Percentiles rank a stretch among this genome's conserved stretches.
Evolutionary conservation across 2,797 vertebrate genomes (phyloP).

Genomic region (Sitta carolinensis): DNA sequence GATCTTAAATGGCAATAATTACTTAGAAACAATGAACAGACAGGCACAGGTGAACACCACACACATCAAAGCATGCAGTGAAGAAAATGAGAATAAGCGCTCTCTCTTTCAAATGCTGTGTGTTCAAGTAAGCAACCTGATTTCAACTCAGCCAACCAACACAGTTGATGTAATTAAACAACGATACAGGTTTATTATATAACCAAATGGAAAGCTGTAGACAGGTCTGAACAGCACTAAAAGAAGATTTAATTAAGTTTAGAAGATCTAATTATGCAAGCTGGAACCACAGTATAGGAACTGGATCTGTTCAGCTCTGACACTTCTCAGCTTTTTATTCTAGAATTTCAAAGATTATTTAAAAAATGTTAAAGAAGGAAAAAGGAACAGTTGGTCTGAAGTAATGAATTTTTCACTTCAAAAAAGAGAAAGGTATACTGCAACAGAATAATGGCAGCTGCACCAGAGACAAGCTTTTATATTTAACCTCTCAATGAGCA

Average conservation of each 20-base stretch:
- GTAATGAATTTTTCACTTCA: conserved; percentile 11
- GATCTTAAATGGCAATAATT: conserved; percentile 51
- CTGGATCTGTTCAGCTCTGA: conserved; percentile 16
- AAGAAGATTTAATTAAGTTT: conserved; percentile 62
- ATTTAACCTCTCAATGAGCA: not conserved
- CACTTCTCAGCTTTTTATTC: conserved; percentile 33
- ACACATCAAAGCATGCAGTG: not conserved
- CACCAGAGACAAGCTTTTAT: not conserved
- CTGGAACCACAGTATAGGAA: not conserved
- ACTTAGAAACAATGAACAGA: conserved; percentile 29
- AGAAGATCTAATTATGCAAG: conserved; percentile 53
- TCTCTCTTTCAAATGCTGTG: not conserved
- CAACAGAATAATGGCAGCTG: not conserved
- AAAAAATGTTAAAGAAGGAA: not conserved
- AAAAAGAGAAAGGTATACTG: not conserved
- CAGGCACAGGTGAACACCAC: conserved; percentile 14
- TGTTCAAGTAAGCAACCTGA: conserved; percentile 1
- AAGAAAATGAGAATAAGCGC: conserved; percentile 34
- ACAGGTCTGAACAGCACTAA: conserved; percentile 24
- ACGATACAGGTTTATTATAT: conserved; percentile 42
- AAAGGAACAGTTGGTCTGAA: not conserved
- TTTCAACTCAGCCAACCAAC: conserved; percentile 25
- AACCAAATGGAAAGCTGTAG: conserved; percentile 40
- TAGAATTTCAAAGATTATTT: conserved; percentile 6
- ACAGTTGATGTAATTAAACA: conserved; percentile 42